Percentiles rank a stretch among this genome's conserved stretches.
Evolutionary conservation across 2,888 invertebrate species (phyloP).

Genomic region (Cosmorhoe ocellata): DNA sequence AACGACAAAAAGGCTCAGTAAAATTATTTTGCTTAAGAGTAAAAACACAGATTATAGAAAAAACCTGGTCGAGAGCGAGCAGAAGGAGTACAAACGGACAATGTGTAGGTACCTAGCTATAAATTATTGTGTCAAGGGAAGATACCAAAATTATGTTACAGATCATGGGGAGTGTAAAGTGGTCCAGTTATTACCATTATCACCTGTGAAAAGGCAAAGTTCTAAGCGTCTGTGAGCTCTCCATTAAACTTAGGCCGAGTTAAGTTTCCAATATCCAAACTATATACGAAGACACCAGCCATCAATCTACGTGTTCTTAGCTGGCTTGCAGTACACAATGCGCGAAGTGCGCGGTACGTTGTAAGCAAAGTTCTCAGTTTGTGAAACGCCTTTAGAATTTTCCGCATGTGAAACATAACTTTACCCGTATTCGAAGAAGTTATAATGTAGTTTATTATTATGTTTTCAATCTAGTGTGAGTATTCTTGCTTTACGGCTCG

Average conservation of each 20-base stretch:
- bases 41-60: too few species aligned
- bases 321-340: conserved; percentile 3
- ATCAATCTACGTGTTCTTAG: conserved; percentile 16
- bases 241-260: conserved; percentile 27
- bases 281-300: conserved; percentile 13
- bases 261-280: conserved; percentile 21
- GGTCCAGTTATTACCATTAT: not conserved
- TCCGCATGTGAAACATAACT: conserved; percentile 2
- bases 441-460: not conserved
- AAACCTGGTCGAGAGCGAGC: too few species aligned
- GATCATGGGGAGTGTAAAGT: not conserved
- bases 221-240: conserved; percentile 21
- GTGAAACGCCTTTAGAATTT: conserved; percentile 5
- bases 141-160: too few species aligned
- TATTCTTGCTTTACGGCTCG: not conserved
- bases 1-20: too few species aligned
- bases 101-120: too few species aligned
- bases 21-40: too few species aligned
- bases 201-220: conserved; percentile 18
- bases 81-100: too few species aligned
- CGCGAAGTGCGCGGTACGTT: not conserved
- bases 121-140: too few species aligned
- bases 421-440: not conserved
- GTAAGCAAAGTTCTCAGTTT: conserved; percentile 6
- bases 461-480: not conserved